A percentile compares a stretch with the other conserved stretches of the same genome.
These are phyloP conservation scores for Atrina japonica DNA, from an alignment of 2,888 invertebrate genomes.

Conservation along the genomic window DNA sequence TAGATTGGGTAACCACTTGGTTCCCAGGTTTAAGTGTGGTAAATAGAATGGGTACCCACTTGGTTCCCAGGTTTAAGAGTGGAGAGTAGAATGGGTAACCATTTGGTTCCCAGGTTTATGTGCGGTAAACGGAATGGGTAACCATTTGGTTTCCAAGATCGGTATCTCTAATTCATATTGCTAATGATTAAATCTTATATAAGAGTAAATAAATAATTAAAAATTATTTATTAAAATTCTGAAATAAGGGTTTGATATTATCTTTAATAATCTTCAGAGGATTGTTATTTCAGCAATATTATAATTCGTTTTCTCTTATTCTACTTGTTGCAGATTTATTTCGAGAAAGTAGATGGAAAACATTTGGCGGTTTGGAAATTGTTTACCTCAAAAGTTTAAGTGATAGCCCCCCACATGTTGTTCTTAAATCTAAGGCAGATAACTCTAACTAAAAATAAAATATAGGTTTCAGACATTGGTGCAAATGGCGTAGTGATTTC, in stretches of 20 bases:
- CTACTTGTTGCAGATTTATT: slow-evolving; percentile 3
- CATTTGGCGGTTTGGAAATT: neutral
- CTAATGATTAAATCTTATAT: too few relatives aligned
- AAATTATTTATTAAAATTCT: too few relatives aligned
- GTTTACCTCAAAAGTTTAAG: neutral
- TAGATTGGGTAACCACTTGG: too few relatives aligned
- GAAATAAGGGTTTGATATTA: neutral
- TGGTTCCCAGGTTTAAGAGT: too few relatives aligned
- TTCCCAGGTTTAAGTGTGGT: too few relatives aligned
- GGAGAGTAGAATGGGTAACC: too few relatives aligned
- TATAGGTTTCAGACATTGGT: neutral
- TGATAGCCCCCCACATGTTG: neutral
- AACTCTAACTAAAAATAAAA: neutral
- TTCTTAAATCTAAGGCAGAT: slow-evolving; percentile 1
- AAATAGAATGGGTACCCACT: too few relatives aligned
- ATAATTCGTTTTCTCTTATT: neutral
- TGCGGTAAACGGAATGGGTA: too few relatives aligned
- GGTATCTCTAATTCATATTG: too few relatives aligned
- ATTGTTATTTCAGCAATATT: neutral
- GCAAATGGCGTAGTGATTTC: slow-evolving; percentile 1
- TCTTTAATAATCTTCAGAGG: neutral
- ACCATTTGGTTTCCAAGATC: too few relatives aligned
- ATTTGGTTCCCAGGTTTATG: too few relatives aligned
- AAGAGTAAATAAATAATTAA: too few relatives aligned
- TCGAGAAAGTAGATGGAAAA: neutral